phyloP scores from a whole-genome alignment of 2,797 vertebrate genomes.

The Tolypeutes matacus region DNA sequence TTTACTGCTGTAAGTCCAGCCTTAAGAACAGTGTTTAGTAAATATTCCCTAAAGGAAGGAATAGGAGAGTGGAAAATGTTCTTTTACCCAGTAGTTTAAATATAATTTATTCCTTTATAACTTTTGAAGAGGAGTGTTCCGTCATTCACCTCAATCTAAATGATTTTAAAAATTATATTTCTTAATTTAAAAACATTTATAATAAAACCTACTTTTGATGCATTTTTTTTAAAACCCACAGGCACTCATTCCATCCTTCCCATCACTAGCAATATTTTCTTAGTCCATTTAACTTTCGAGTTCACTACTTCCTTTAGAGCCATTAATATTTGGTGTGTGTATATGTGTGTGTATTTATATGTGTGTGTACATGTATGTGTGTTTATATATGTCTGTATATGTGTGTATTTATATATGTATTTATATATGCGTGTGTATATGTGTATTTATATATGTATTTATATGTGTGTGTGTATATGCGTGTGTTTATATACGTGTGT shows the following conservation, averaged over 20 bases:
- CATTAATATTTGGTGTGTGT: neutral
- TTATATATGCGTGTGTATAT: too few species aligned
- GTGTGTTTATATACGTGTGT: too few species aligned
- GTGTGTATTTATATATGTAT: too few species aligned
- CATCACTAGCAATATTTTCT: neutral
- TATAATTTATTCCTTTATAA: neutral
- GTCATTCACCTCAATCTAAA: neutral
- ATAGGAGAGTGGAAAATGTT: neutral
- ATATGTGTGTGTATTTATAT: too few species aligned
- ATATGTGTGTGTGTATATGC: too few species aligned
- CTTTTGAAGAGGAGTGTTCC: neutral
- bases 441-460: too few species aligned
- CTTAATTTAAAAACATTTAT: neutral
- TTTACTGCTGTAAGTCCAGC: neutral
- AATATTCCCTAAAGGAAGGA: neutral
- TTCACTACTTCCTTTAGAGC: neutral
- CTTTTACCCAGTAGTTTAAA: neutral
- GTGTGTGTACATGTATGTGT: too few species aligned
- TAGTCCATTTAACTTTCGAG: neutral
- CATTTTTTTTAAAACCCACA: neutral
- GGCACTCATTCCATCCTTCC: neutral
- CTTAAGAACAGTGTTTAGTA: neutral
- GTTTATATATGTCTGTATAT: too few species aligned
- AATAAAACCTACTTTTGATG: neutral
- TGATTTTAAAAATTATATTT: neutral